Percentiles rank a stretch among this genome's conserved stretches.
Conservation (phyloP, 2,113 vertebrate genomes). For the Sorex araneus region DNA sequence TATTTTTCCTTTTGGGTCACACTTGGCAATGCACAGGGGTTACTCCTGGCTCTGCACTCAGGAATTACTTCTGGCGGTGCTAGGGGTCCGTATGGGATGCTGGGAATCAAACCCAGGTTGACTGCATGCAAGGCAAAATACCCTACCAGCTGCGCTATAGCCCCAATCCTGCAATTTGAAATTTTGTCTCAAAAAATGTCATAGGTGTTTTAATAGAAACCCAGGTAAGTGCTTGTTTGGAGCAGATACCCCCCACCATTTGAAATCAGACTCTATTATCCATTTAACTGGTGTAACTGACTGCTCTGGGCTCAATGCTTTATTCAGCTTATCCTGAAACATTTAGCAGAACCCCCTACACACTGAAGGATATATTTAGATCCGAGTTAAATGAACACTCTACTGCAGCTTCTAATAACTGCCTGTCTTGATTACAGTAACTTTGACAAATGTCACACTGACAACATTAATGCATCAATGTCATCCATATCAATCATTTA, state of each 20-base stretch:
- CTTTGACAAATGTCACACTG: constrained; percentile 54
- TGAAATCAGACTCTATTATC: neutral
- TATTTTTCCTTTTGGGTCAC: too few relatives aligned
- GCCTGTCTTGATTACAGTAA: constrained; percentile 25
- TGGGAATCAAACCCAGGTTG: too few relatives aligned
- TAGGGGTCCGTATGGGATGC: too few relatives aligned
- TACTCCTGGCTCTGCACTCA: too few relatives aligned
- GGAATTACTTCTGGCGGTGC: too few relatives aligned
- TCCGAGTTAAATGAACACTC: neutral
- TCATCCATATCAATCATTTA: constrained; percentile 51
- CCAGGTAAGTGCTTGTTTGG: neutral
- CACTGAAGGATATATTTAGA: neutral
- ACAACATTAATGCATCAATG: constrained; percentile 46
- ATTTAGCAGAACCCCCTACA: neutral
- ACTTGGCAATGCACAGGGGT: too few relatives aligned
- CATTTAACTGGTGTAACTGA: neutral
- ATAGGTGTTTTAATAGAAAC: constrained; percentile 35
- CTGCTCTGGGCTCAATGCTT: neutral
- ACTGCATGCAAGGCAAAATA: too few relatives aligned
- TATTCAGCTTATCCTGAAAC: constrained; percentile 32
- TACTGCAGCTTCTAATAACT: neutral
- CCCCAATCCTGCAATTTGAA: neutral
- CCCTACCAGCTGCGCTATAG: too few relatives aligned
- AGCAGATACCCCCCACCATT: neutral
- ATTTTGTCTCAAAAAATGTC: neutral